Evolutionary conservation across 2,113 vertebrate genomes (phyloP), one percentile per base, ranked within the genome.

Genomic region (Manacus vitellinus): DNA sequence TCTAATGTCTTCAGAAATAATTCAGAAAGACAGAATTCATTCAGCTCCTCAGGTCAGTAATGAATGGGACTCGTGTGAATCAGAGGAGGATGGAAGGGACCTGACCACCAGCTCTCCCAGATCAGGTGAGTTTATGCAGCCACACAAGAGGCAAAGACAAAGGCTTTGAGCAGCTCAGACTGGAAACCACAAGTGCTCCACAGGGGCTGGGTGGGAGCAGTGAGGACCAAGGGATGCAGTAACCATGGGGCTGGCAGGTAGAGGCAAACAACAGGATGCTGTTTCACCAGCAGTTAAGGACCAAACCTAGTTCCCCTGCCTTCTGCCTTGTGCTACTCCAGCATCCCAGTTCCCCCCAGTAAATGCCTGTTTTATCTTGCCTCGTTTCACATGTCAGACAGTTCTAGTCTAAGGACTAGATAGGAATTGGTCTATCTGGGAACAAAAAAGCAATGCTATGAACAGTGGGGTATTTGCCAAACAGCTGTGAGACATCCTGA

Each of bases 1-100:
- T 92, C 92, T 97, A 93, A 94, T 97, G 65, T 39, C 92, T 94
- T 97, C 89, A 96, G 95, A 95, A 97, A 97, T 96, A 96, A 97
- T 97, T 95, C 95, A 96, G 95, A 55, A 95, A 94, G 95, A 44
- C 75, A 78, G 95, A 46, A 94, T 85, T 94, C 94, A 97, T 95
- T 97, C 96, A 96, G 79, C 41, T 86, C 33, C 75, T 63, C 49
- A 4, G 66, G 89, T 92, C 84, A 96, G 22, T 80, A 88, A 93
- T 93, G 92, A 95, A 95, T 76, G 89, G 74, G 83, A 58, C 89
- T 92, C 14, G 2, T 5, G 54, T 54, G 77, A 92, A 44, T n/a
- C 65, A 59, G 31, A 79, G 35, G 70, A 91, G 82, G 85, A 75
- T 14, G 2, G 73, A 59, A 23, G 39, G n/a, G 59, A 92, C 24